Base-by-base conservation (phyloP, 2,888 invertebrate genomes). In the Atrina japonica region DNA sequence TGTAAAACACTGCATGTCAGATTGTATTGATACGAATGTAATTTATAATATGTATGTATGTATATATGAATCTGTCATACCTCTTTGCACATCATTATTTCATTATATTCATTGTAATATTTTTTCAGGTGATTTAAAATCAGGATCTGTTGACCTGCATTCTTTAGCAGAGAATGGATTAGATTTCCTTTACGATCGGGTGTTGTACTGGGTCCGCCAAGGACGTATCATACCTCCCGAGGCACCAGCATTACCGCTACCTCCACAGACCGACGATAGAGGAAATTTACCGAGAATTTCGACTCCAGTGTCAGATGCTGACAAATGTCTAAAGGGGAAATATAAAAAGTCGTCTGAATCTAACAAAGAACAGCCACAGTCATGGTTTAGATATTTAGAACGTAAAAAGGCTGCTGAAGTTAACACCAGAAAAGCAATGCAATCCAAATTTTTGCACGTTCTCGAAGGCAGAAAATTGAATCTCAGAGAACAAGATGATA, bases 131-230 rank as follows among this genome's bases (percentile, higher is more conserved):
- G 58, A 63, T 23, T 18, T 69, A 18, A 47, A 52, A 1, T 45
- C 41, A 11, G 69, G 63, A 1, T 69, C 71, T 1, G 66, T 71
- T 3, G 71, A 74, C 47, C 61, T 82, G 1, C 77, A 73, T 2
- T 64, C 70, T 16, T 65, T 78, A 50, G 82, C 80, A 9, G 77
- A 80, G 66, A 77, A 70, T 43, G 82, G 82, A 11, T 73, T 82
- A 2, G 75, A 80, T 63, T 80, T 80, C 43, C 71, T 82, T 52
- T 82, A 82, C 35, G 82, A 82, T 58, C 67, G 78, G n/a, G 82
- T 82, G 0, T 59, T 80, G 29, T 80, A 78, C 76, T 82, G 82
- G 82, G 82, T 82, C 1, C 70, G 80, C 3, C 75, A 82, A 53
- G 82, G 80, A 3, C 66, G 77, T 18, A 70, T 72, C 9, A 69